phyloP scores from a whole-genome alignment of 2,888 invertebrate species.

The Oscheius sp. region DNA sequence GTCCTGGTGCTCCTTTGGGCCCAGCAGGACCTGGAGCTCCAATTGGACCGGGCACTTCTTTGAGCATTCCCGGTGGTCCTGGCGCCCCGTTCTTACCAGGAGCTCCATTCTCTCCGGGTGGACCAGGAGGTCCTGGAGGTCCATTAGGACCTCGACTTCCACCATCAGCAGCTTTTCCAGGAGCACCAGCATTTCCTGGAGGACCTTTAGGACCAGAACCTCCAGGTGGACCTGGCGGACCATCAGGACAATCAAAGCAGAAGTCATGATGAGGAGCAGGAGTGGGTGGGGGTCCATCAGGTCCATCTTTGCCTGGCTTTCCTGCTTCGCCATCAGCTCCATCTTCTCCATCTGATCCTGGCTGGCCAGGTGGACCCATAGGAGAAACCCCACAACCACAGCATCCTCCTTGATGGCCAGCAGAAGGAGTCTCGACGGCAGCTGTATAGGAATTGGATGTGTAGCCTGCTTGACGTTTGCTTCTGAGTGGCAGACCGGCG shows the following conservation, averaged over 20 bases:
- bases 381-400: slow-evolving; percentile 44
- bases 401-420: slow-evolving; percentile 49
- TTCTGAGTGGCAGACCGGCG: slow-evolving; percentile 42
- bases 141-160: slow-evolving; percentile 46
- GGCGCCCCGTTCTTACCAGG: slow-evolving; percentile 33
- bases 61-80: slow-evolving; percentile 51
- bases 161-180: slow-evolving; percentile 43
- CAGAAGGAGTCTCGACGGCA: slow-evolving; percentile 35
- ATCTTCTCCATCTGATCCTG: slow-evolving; percentile 41
- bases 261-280: slow-evolving; percentile 49
- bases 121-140: slow-evolving; percentile 48
- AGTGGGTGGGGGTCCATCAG: slow-evolving; percentile 49
- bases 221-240: slow-evolving; percentile 51
- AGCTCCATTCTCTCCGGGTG: not conserved
- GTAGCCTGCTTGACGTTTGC: slow-evolving; percentile 61
- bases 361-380: slow-evolving; percentile 54
- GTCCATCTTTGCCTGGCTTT: slow-evolving; percentile 40
- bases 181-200: slow-evolving; percentile 56
- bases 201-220: slow-evolving; percentile 41
- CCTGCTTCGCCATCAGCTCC: slow-evolving; percentile 47
- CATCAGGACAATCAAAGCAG: slow-evolving; percentile 57
- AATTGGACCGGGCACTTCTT: slow-evolving; percentile 45
- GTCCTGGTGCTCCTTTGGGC: slow-evolving; percentile 45
- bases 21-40: slow-evolving; percentile 38
- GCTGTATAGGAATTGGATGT: slow-evolving; percentile 33